phyloP scores from a whole-genome alignment of 2,888 invertebrate genomes.

The Tortrix viridana region DNA sequence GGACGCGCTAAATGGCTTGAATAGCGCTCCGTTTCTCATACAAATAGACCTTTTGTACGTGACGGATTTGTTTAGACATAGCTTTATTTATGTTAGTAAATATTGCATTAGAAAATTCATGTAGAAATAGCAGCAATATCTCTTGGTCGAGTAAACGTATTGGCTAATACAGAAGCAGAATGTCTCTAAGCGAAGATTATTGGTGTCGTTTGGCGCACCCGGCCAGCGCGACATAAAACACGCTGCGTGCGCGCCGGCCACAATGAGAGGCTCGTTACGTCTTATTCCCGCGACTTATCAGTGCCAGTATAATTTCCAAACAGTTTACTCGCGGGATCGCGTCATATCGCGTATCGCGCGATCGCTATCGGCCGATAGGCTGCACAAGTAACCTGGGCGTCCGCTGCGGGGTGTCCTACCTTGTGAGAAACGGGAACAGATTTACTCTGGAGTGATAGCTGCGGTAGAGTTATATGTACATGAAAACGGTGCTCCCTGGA shows the following conservation, averaged over 20 bases:
- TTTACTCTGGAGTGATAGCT: too few species aligned
- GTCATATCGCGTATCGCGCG: slow-evolving; percentile 19
- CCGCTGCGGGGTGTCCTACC: too few species aligned
- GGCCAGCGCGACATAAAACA: slow-evolving; percentile 3
- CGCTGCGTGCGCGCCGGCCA: neutral
- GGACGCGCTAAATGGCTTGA: slow-evolving; percentile 1
- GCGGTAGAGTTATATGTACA: too few species aligned
- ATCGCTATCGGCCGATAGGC: slow-evolving; percentile 11
- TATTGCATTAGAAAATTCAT: too few species aligned
- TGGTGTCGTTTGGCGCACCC: slow-evolving; percentile 2
- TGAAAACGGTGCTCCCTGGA: too few species aligned
- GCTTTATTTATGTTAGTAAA: too few species aligned
- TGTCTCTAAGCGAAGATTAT: neutral
- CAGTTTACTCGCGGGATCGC: slow-evolving; percentile 35
- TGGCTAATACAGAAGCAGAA: slow-evolving; percentile 6
- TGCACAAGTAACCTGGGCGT: slow-evolving; percentile 1
- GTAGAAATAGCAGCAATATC: too few species aligned
- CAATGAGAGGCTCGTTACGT: slow-evolving; percentile 24
- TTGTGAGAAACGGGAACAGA: too few species aligned
- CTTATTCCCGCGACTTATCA: slow-evolving; percentile 36
- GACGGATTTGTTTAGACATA: neutral
- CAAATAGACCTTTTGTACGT: neutral
- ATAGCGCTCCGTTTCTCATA: slow-evolving; percentile 11
- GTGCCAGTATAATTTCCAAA: slow-evolving; percentile 36
- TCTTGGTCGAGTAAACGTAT: too few species aligned